These are phyloP conservation scores for Gallirallus australis DNA, from an alignment of 2,797 vertebrate genomes.

Conservation along the genomic window DNA sequence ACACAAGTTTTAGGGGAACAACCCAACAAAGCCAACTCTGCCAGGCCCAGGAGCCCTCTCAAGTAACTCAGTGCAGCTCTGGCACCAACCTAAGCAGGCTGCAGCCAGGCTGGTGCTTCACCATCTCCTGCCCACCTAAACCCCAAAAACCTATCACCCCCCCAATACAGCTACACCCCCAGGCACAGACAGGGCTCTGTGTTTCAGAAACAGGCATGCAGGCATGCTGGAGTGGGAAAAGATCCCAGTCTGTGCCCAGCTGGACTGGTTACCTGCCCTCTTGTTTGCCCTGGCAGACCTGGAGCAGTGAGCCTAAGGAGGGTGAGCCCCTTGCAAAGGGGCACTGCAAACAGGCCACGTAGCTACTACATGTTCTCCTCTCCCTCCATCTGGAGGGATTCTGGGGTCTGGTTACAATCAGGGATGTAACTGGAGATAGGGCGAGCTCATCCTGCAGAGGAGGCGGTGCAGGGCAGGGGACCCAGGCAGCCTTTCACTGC, in stretches of 20 bases:
- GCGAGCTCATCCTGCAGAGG: fast-evolving
- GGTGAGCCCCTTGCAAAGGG: background rate
- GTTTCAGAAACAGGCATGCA: fast-evolving
- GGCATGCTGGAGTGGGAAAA: background rate
- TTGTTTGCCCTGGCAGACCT: fast-evolving
- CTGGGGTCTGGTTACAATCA: background rate
- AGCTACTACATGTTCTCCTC: fast-evolving
- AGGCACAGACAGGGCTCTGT: background rate
- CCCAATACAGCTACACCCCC: background rate
- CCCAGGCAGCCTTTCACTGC: background rate
- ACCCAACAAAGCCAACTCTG: background rate
- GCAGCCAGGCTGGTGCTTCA: background rate
- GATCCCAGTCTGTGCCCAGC: background rate
- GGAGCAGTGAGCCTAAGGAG: background rate
- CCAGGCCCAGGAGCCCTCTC: background rate
- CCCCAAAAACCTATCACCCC: background rate
- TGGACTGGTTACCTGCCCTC: background rate
- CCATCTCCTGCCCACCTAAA: background rate
- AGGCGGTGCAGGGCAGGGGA: background rate
- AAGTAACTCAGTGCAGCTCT: background rate
- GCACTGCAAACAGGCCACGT: background rate
- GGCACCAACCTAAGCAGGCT: background rate
- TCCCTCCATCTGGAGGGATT: background rate
- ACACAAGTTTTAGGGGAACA: background rate
- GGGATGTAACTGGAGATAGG: background rate